phyloP scores from a whole-genome alignment of 2,113 vertebrate species.

The Crotalus viridis region DNA sequence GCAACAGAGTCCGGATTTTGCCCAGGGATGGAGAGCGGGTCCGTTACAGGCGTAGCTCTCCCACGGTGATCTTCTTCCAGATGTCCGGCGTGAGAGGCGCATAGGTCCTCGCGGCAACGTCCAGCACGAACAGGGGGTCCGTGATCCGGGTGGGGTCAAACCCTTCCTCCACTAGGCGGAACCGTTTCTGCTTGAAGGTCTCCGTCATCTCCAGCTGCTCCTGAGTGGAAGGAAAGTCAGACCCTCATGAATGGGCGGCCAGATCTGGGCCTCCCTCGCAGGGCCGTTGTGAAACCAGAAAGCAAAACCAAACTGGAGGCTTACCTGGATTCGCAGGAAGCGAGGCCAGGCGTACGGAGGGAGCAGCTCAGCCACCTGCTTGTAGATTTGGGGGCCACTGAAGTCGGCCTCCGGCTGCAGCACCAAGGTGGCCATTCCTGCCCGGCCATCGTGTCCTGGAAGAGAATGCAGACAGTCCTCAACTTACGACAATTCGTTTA shows the following conservation, averaged over 20 bases:
- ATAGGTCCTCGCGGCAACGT: slow-evolving; percentile 66
- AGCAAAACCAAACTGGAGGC: not conserved
- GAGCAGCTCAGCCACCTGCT: slow-evolving; percentile 69
- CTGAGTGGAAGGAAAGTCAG: slow-evolving; percentile 48
- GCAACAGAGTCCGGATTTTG: not conserved
- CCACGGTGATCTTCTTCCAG: slow-evolving; percentile 70
- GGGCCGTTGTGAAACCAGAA: not conserved
- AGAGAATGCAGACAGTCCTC: accelerated
- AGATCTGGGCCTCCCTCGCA: not conserved
- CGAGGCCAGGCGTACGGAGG: slow-evolving; percentile 69
- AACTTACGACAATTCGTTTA: not conserved
- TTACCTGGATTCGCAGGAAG: slow-evolving; percentile 65
- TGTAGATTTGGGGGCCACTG: slow-evolving; percentile 67
- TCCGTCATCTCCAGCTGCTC: slow-evolving; percentile 76
- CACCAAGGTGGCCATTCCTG: slow-evolving; percentile 83
- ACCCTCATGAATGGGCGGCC: accelerated
- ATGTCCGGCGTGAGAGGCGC: slow-evolving; percentile 61
- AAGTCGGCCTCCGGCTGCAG: slow-evolving; percentile 66
- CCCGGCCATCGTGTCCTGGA: slow-evolving; percentile 83
- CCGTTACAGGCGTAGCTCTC: slow-evolving; percentile 70
- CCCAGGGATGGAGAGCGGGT: accelerated
- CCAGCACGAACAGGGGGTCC: slow-evolving; percentile 76
- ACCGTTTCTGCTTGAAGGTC: slow-evolving; percentile 86
- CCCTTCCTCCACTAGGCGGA: slow-evolving; percentile 73
- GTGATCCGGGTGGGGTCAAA: slow-evolving; percentile 66